phyloP scores from a whole-genome alignment of 1,140 invertebrate species.

The Trachymyrmex septentrionalis region DNA sequence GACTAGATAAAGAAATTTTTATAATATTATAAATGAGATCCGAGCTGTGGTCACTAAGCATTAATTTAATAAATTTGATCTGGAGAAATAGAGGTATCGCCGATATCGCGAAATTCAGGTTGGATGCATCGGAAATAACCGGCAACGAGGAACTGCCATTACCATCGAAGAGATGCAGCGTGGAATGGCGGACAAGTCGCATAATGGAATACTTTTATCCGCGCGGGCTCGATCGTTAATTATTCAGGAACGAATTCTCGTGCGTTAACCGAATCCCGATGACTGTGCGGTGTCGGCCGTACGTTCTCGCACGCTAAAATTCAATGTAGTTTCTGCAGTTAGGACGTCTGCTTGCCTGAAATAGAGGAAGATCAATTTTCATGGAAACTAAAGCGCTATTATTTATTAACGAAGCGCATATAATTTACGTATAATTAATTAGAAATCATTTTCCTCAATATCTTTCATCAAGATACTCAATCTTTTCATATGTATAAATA shows the following conservation, averaged over 20 bases:
- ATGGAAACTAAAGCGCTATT: slow-evolving; percentile 14
- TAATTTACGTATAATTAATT: slow-evolving; percentile 30
- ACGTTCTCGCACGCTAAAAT: slow-evolving; percentile 52
- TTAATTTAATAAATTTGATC: slow-evolving; percentile 26
- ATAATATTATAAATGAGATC: neutral
- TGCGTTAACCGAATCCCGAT: slow-evolving; percentile 65
- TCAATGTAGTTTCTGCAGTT: slow-evolving; percentile 60
- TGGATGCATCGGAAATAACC: slow-evolving; percentile 69
- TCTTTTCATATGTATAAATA: neutral
- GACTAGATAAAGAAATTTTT: neutral
- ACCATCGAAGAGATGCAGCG: slow-evolving; percentile 69
- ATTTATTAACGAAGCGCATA: neutral
- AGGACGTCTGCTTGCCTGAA: neutral
- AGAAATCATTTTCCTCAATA: neutral
- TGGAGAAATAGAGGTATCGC: neutral
- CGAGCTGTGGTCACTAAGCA: neutral
- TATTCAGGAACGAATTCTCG: slow-evolving; percentile 79
- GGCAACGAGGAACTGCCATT: slow-evolving; percentile 79
- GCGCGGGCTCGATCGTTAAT: slow-evolving; percentile 76
- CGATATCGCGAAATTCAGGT: slow-evolving; percentile 16
- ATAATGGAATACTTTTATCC: slow-evolving; percentile 83
- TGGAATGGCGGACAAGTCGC: slow-evolving; percentile 74
- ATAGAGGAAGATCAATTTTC: slow-evolving; percentile 34
- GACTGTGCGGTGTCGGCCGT: slow-evolving; percentile 55
- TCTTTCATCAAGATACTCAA: neutral